phyloP scores from a whole-genome alignment of 2,888 invertebrate species.

The Lordiphosa andalusiaca region DNA sequence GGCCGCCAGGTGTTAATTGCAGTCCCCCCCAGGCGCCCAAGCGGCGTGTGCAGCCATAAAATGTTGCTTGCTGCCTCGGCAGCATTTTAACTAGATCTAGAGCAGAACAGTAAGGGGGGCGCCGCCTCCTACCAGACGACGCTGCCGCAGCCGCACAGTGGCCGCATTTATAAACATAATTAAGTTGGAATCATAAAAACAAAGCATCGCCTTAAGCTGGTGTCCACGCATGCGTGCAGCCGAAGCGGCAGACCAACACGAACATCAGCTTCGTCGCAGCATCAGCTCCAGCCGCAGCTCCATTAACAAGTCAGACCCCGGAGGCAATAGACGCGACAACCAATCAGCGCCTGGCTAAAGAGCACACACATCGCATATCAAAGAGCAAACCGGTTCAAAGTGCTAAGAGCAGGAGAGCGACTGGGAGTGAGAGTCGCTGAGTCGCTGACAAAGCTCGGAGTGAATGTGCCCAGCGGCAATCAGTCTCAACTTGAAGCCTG shows the following conservation, averaged over 20 bases:
- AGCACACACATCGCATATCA: slow-evolving; percentile 24
- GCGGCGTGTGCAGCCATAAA: slow-evolving; percentile 43
- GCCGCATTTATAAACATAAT: slow-evolving; percentile 66
- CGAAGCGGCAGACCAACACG: slow-evolving; percentile 25
- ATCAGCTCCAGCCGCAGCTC: slow-evolving; percentile 49
- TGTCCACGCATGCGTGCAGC: slow-evolving; percentile 57
- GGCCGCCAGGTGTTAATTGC: slow-evolving; percentile 60
- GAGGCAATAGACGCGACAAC: slow-evolving; percentile 47
- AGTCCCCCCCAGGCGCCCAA: slow-evolving; percentile 12
- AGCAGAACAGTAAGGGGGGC: slow-evolving; percentile 21
- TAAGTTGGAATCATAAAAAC: slow-evolving; percentile 73
- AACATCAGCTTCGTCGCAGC: slow-evolving; percentile 4
- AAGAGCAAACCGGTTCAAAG: slow-evolving; percentile 61
- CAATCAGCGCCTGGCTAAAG: slow-evolving; percentile 64
- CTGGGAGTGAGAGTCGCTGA: slow-evolving; percentile 1
- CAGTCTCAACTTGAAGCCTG: slow-evolving; percentile 69
- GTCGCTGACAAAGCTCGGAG: slow-evolving; percentile 37
- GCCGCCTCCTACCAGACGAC: slow-evolving; percentile 11
- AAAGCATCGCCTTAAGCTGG: slow-evolving; percentile 44
- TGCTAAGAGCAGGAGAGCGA: slow-evolving; percentile 45
- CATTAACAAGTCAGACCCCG: slow-evolving; percentile 62
- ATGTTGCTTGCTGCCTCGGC: slow-evolving; percentile 44
- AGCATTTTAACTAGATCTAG: slow-evolving; percentile 60
- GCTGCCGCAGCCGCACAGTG: slow-evolving; percentile 22
- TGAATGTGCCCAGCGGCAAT: slow-evolving; percentile 66